A percentile compares a stretch with the other conserved stretches of the same genome.
phyloP scores from a whole-genome alignment of 2,888 invertebrate genomes.

The Nomada fucata region DNA sequence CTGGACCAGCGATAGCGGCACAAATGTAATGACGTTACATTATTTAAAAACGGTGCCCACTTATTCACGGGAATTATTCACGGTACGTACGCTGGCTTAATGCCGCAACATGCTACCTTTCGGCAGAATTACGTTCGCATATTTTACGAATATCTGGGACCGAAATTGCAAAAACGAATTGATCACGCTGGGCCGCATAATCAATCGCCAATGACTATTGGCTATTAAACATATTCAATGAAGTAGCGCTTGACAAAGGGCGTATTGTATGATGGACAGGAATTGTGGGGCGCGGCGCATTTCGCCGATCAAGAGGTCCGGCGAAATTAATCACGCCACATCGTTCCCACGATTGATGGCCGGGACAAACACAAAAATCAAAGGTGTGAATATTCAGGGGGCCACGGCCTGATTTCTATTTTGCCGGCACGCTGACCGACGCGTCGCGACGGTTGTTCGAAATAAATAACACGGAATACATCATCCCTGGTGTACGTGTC shows the following conservation, averaged over 20 bases:
- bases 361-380: constrained; percentile 35
- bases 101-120: background rate
- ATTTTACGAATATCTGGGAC: background rate
- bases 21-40: background rate
- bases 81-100: background rate
- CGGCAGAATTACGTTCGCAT: background rate
- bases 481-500: constrained; percentile 62
- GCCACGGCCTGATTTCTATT: constrained; percentile 63
- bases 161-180: constrained; percentile 11
- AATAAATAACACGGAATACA: constrained; percentile 71
- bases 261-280: constrained; percentile 53
- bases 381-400: constrained; percentile 56
- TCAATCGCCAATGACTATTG: constrained; percentile 34
- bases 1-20: too few relatives aligned
- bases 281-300: constrained; percentile 32
- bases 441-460: constrained; percentile 37
- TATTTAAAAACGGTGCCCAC: background rate
- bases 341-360: constrained; percentile 52
- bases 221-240: constrained; percentile 57
- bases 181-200: background rate
- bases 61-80: constrained; percentile 2
- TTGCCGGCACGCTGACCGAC: constrained; percentile 37
- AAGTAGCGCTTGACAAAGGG: constrained; percentile 55
- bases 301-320: constrained; percentile 27
- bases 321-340: constrained; percentile 53